Conservation (phyloP, 2,888 invertebrate species). For the Lycophotia porphyrea region DNA sequence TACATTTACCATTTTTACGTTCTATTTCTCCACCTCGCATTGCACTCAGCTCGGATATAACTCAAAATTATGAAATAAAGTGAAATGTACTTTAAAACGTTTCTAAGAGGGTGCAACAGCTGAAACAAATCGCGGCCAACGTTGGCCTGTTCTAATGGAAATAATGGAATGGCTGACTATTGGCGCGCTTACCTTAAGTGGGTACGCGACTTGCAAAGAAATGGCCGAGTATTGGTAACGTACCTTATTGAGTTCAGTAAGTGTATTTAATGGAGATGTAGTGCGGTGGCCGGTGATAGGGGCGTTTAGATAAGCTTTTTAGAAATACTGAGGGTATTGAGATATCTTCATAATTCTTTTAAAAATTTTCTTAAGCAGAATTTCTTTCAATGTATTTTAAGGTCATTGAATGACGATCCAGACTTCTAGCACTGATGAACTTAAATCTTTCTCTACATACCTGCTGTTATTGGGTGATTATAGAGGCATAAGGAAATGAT, state of each 20-base stretch:
- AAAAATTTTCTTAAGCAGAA: background rate
- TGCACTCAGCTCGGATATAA: constrained; percentile 71
- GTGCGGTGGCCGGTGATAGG: constrained; percentile 40
- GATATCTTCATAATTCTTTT: constrained; percentile 6
- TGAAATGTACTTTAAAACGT: constrained; percentile 80
- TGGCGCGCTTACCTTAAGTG: constrained; percentile 78
- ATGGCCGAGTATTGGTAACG: constrained; percentile 62
- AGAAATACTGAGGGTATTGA: constrained; percentile 10
- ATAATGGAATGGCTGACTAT: constrained; percentile 76
- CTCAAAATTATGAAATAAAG: constrained; percentile 82
- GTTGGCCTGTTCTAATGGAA: constrained; percentile 76
- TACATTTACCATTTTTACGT: constrained; percentile 61
- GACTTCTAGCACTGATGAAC: background rate
- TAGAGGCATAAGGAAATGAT: background rate
- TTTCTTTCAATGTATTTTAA: constrained; percentile 3
- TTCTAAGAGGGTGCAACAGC: constrained; percentile 77
- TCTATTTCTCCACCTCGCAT: constrained; percentile 56
- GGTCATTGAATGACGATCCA: no score
- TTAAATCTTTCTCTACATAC: background rate
- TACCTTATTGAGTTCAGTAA: constrained; percentile 57
- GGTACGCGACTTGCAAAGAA: constrained; percentile 76
- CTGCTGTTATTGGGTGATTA: background rate
- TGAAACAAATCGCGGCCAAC: constrained; percentile 82
- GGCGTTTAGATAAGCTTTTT: constrained; percentile 36
- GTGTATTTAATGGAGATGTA: constrained; percentile 63